Base-by-base conservation (phyloP, 2,888 invertebrate species). In the Melikaiella ostensackeni region DNA sequence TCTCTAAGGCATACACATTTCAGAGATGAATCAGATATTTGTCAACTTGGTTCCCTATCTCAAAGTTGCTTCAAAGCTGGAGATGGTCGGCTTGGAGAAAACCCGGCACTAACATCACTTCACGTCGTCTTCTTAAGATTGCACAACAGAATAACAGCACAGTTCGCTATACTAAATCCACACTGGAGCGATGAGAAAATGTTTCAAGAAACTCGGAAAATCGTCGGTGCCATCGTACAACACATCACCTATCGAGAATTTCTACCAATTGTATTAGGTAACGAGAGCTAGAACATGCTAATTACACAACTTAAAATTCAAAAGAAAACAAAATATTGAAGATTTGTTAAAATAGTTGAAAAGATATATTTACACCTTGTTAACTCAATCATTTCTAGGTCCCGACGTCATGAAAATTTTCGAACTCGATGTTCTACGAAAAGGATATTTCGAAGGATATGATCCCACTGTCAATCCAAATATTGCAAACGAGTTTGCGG, bases 101-200 rank as follows among this genome's bases (percentile, higher is more conserved):
- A 97, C 84, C 97, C 97, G 0, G 97, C 95, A 0, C 92, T 97
- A 19, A 95, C 95, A 1, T 94, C 95, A 0, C 93, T 96, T 76
- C 97, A 97, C 87, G 95, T 96, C 0, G 92, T 96, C 24, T 96
- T 96, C 93, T 90, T 96, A 77, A 91, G 96, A 77, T 94, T 95
- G 82, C 97, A 97, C 89, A 96, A 96, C 88, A 94, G 95, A 80
- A 93, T 98, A 84, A 96, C 97, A 1, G 93, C 94, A 82, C 94
- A 94, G 84, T 90, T 98, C 59, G 93, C 95, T 7, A 93, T 93
- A 66, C 87, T 97, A 59, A 98, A 98, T 92, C 94, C 94, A 0
- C 96, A 96, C 86, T 98, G 98, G 98, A 95, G 95, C 86, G 98
- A 98, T 88, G 97, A 98, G 88, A 95, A 95, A 88, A 92, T 96